Evolutionary conservation across 2,113 vertebrate species (phyloP), one percentile per base, ranked within the genome.

Genomic region (Thymallus thymallus): DNA sequence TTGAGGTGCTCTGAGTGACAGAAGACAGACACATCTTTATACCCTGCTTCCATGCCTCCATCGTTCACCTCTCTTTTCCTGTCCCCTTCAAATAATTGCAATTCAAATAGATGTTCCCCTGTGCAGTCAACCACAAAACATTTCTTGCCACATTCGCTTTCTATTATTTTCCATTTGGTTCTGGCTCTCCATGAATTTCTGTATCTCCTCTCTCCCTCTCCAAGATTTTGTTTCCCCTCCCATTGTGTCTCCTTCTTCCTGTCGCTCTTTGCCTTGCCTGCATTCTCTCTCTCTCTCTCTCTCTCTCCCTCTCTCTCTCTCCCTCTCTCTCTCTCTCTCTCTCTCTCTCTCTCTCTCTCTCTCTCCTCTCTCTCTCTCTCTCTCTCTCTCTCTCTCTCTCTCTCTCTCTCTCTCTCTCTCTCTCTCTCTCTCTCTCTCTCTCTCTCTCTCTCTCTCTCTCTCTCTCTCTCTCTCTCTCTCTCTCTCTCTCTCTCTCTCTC

Each of bases 21-120:
- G 62, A n/a, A 16, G n/a, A 30, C 24, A 65, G 24, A 24, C 24
- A 65, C 26, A 63, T 80, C 75, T 86, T 76, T 29, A 74, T 32
- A 23, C 70, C 41, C 68, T 75, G 65, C 70, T 76, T 41, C 70
- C 26, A 24, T 22, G 26, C 6, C 32, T 51, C 75, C 73, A 64
- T 61, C 78, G 18, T 41, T 35, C 20, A 18, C 30, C 32, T 67
- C 65, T 41, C 32, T 9, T 62, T 67, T 79, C 74, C 79, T 66
- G 63, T 69, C 74, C 78, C 68, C 66, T 69, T 80, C 76, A 82
- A 82, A 81, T 90, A 87, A 89, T 89, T 89, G 86, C 82, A 83
- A 86, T 86, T 90, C 88, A 89, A 88, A 89, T 86, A 83, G 80
- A 86, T 87, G 85, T 84, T 86, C 82, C 78, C 78, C 29, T 76